phyloP scores from a whole-genome alignment of 53 echinoderm and acorn worm species.

The Actinopyga echinites region DNA sequence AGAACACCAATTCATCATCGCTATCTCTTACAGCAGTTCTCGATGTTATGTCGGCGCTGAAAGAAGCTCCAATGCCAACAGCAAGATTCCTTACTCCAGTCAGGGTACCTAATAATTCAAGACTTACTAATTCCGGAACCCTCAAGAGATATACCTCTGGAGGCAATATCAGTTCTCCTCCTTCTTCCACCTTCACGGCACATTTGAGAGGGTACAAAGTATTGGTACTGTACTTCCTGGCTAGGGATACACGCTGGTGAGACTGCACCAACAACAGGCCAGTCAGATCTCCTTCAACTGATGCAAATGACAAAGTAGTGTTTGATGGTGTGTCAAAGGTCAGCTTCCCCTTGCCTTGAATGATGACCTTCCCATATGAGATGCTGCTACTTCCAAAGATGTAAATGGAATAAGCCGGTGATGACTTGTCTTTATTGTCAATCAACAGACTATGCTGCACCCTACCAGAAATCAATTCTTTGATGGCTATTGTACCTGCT shows the following conservation, averaged over 20 bases:
- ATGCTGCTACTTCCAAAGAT: slow-evolving; percentile 9
- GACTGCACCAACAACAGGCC: slow-evolving; percentile 59
- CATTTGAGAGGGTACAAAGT: slow-evolving; percentile 62
- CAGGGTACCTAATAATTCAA: slow-evolving; percentile 66
- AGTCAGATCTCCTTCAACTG: slow-evolving; percentile 70
- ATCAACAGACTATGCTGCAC: slow-evolving; percentile 29
- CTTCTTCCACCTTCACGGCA: slow-evolving; percentile 68
- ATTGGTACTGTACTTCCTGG: slow-evolving; percentile 60
- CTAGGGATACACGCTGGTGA: slow-evolving; percentile 70
- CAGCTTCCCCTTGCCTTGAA: slow-evolving; percentile 58
- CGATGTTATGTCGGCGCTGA: slow-evolving; percentile 56
- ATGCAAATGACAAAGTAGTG: slow-evolving; percentile 47
- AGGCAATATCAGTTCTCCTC: slow-evolving; percentile 70
- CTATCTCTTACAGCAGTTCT: slow-evolving; percentile 64
- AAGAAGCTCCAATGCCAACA: slow-evolving; percentile 61
- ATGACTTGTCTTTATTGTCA: slow-evolving; percentile 52
- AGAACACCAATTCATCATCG: slow-evolving; percentile 45
- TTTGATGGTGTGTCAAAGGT: slow-evolving; percentile 44
- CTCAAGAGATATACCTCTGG: slow-evolving; percentile 61
- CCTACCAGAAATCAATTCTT: neutral
- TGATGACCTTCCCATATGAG: slow-evolving; percentile 35
- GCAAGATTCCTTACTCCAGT: slow-evolving; percentile 66
- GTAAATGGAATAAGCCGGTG: slow-evolving; percentile 55
- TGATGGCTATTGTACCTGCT: slow-evolving; percentile 71
- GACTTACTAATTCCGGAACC: slow-evolving; percentile 29